Evolutionary conservation across 1,140 invertebrate species (phyloP).

Genomic region (Papilio polytes): DNA sequence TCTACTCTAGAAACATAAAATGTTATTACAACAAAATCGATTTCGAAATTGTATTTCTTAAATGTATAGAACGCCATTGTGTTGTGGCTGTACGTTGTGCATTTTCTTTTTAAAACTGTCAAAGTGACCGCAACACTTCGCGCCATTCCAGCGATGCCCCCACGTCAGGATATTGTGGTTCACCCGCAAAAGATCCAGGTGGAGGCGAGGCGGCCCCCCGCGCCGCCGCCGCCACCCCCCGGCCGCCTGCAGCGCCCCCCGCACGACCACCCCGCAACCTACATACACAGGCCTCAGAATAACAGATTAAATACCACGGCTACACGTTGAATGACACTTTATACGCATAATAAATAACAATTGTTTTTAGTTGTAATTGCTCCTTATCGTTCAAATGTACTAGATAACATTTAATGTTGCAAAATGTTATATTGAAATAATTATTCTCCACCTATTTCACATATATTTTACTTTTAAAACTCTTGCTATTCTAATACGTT

Average conservation of each 20-base stretch:
- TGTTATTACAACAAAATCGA: not conserved
- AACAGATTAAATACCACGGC: constrained; percentile 44
- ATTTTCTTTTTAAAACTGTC: constrained; percentile 24
- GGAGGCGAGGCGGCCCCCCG: constrained; percentile 54
- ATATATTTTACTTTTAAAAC: too few relatives aligned
- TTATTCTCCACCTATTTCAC: too few relatives aligned
- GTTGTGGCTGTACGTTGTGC: not conserved
- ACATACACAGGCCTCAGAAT: constrained; percentile 58
- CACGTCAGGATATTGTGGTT: constrained; percentile 66
- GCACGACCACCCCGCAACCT: constrained; percentile 67
- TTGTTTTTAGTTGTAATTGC: constrained; percentile 1
- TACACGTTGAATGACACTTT: constrained; percentile 12
- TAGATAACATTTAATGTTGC: not conserved
- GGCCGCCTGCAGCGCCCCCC: constrained; percentile 70
- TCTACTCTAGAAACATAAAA: too few relatives aligned
- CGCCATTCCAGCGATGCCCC: constrained; percentile 66
- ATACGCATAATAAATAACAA: not conserved
- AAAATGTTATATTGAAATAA: too few relatives aligned
- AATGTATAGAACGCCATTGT: not conserved
- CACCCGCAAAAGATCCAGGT: constrained; percentile 58
- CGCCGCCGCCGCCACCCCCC: constrained; percentile 63
- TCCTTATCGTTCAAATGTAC: not conserved
- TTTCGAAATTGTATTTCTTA: not conserved
- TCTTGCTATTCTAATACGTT: too few relatives aligned
- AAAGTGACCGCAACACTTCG: constrained; percentile 31